These are phyloP conservation scores for Thunnus maccoyii DNA, from an alignment of 2,113 vertebrate genomes.

Conservation along the genomic window DNA sequence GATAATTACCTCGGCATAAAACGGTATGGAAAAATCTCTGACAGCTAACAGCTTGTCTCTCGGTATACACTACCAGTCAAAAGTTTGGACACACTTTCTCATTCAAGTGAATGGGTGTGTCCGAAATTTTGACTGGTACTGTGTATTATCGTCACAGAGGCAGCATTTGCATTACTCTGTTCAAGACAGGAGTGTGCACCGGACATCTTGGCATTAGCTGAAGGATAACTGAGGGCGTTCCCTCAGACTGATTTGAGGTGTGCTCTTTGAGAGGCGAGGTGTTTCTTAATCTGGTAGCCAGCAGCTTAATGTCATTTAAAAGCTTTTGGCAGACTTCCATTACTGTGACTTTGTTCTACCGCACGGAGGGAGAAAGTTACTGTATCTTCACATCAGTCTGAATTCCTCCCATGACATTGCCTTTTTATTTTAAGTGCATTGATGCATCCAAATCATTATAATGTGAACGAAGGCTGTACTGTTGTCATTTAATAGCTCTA, in stretches of 20 bases:
- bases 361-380: conserved; percentile 6
- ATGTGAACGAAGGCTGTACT: conserved; percentile 2
- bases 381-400: conserved; percentile 20
- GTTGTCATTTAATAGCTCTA: conserved; percentile 17
- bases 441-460: conserved; percentile 2
- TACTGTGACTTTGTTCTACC: conserved; percentile 64
- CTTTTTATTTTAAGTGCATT: conserved; percentile 10
- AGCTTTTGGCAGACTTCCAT: conserved; percentile 54
- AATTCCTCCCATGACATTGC: conserved; percentile 5
- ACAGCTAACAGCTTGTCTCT: background rate
- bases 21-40: background rate
- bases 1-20: background rate
- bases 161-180: no score
- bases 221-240: conserved; percentile 38
- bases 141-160: no score
- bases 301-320: conserved; percentile 60
- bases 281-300: conserved; percentile 60
- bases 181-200: no score
- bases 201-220: conserved; percentile 22
- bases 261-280: conserved; percentile 45
- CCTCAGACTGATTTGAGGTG: conserved; percentile 26
- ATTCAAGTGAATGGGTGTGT: no score
- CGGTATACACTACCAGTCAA: no score
- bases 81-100: no score
- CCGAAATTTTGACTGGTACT: no score